Evolutionary conservation across 1,140 invertebrate genomes (phyloP), one percentile per base, ranked within the genome.

Genomic region (Brevipalpus yothersi): DNA sequence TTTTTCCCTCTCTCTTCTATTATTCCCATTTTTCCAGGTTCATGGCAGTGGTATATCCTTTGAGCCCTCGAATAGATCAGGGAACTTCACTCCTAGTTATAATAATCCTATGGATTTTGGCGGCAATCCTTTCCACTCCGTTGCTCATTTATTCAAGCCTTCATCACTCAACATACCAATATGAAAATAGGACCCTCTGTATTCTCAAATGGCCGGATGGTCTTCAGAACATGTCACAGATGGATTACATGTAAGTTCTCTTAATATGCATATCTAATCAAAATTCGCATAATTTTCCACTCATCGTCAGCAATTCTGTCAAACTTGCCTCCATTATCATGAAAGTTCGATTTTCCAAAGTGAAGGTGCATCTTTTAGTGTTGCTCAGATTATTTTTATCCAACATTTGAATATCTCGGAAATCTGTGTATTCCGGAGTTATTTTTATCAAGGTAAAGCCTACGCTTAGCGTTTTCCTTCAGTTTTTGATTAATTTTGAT

Each of bases 41-140:
- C 66, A 78, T 86, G 67, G 86, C 84, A 11, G 90, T 93, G 59
- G 83, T 91, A 74, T 83, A 84, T 73, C 89, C 89, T 0, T 70
- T 93, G 31, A 75, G 78, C 63, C 86, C 84, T 2, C 76, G 86
- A 23, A 78, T 90, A 67, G 80, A 82, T 4, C 82, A 82, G 3
- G 47, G 79, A 42, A 77, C 80, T 0, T 91, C 89, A 0, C 71
- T 93, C 15, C 79, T 79, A 61, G 81, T 91, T 47, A 84, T 84
- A 0, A 72, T 80, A 1, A 72, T 56, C 19, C 66, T 66, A 15
- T 93, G 90, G 90, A 68, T 81, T 1, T 73, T 80, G 7, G 80
- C 84, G 9, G 78, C 77, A 1, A 69, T 82, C 13, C 76, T 92
- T 39, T 83, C 87, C 19, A 75, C 84, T 64, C 90, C 90, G 2